These are phyloP conservation scores for Callopanchax toddi DNA, from an alignment of 2,113 vertebrate species.

Conservation along the genomic window DNA sequence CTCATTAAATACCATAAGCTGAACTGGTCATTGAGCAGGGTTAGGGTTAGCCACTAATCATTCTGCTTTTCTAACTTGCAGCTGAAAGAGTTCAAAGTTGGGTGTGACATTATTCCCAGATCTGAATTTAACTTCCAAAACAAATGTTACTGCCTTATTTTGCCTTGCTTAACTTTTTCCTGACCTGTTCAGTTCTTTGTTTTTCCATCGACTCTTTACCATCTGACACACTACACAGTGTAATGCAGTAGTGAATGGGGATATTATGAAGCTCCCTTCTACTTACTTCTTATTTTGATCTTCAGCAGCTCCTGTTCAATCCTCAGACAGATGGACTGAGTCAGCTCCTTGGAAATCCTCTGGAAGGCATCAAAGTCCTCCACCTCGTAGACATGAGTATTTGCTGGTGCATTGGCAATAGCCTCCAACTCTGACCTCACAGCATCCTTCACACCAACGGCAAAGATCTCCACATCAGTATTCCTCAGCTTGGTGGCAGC, in stretches of 20 bases:
- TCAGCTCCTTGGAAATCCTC: constrained; percentile 97
- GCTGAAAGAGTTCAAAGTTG: not conserved
- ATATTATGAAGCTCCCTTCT: not conserved
- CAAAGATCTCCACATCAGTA: constrained; percentile 95
- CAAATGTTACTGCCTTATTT: not conserved
- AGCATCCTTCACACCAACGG: constrained; percentile 97
- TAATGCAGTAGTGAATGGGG: not conserved
- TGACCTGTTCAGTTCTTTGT: not conserved
- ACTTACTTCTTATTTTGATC: constrained; percentile 94
- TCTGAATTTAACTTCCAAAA: not conserved
- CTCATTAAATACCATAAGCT: too few relatives aligned
- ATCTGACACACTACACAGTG: not conserved
- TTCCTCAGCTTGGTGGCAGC: constrained; percentile 91
- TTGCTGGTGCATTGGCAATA: constrained; percentile 90
- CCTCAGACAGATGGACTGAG: constrained; percentile 94
- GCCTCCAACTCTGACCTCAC: constrained; percentile 94
- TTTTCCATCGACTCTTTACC: constrained; percentile 2
- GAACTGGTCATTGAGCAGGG: not conserved
- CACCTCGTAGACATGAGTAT: constrained; percentile 95
- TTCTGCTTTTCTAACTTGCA: not conserved
- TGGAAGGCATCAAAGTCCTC: constrained; percentile 99
- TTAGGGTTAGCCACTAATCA: not conserved
- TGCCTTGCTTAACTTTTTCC: constrained; percentile 13
- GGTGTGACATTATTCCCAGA: not conserved
- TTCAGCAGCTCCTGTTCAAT: constrained; percentile 96